Evolutionary conservation across 1,140 invertebrate species (phyloP), one percentile per base, ranked within the genome.

Genomic region (Druon quercuslanigerum): DNA sequence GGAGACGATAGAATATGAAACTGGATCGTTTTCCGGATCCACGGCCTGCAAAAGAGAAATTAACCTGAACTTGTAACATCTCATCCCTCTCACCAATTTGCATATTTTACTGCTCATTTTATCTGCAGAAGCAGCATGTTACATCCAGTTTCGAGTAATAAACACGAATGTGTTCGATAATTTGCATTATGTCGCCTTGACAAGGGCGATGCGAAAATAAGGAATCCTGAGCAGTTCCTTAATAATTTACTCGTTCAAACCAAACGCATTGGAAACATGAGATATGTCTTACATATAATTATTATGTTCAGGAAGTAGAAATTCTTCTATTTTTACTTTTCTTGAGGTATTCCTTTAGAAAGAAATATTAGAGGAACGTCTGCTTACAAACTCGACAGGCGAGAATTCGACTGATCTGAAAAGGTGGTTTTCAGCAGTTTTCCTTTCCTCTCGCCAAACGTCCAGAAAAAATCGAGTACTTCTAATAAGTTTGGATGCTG

Each of bases 1-100:
- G 8, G 95, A 96, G 50, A 96, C 92, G 71, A 98, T 97, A 2
- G 95, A 95, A 88, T 97, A 98, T 0, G 94, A 94, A 0, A 98
- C 95, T 0, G 94, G 94, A 90, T 97, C 96, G 84, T 96, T 96
- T 92, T 98, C 97, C 20, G 96, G 96, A 92, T 98, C 97, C 80
- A 94, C 91, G 2, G 97, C 96, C 94, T 96, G 89, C 1, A 93
- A 87, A 78, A 52, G 72, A 79, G 20, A 19, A 66, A 33, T 70
- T 54, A 57, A 71, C 20, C 14, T 74, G 66, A n/a, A 71, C 60
- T 40, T 12, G 74, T 50, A 50, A 56, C 13, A 33, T 75, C 73
- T 16, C 14, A 50, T 14, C 40, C 52, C 66, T 52, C 54, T 72
- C 66, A 46, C 33, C 16, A 20, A 70, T 50, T 25, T 76, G n/a